Percentiles rank a stretch among this genome's conserved stretches.
These are phyloP conservation scores for Austrofundulus limnaeus DNA, from an alignment of 2,113 vertebrate species.

Conservation along the genomic window DNA sequence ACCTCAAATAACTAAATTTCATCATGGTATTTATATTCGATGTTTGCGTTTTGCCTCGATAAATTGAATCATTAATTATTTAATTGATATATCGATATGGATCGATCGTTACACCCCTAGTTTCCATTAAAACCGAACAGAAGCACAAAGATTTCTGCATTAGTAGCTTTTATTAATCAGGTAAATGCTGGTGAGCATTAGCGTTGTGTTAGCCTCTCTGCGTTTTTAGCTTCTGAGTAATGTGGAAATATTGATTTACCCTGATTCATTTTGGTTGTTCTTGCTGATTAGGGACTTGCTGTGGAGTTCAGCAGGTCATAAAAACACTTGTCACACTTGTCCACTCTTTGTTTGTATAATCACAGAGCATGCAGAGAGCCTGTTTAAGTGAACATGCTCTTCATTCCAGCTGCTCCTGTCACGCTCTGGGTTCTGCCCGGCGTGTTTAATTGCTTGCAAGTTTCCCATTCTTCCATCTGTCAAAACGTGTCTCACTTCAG, in stretches of 20 bases:
- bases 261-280: background rate
- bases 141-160: no score
- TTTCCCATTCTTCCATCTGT: background rate
- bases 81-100: no score
- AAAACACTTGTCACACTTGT: no score
- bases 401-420: background rate
- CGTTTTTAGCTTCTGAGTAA: background rate
- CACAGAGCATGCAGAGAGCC: background rate
- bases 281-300: background rate
- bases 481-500: background rate
- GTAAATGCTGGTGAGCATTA: background rate
- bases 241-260: background rate
- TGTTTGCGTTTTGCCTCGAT: no score
- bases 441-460: slow-evolving; percentile 8
- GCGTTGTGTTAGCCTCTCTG: background rate
- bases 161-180: no score
- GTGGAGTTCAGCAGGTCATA: no score
- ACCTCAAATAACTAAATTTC: no score
- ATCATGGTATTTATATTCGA: no score
- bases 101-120: no score
- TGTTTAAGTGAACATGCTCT: background rate
- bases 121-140: no score
- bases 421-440: background rate
- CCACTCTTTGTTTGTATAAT: background rate
- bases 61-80: no score